phyloP scores from a whole-genome alignment of 2,797 vertebrate genomes.

The Myotis pilosus region DNA sequence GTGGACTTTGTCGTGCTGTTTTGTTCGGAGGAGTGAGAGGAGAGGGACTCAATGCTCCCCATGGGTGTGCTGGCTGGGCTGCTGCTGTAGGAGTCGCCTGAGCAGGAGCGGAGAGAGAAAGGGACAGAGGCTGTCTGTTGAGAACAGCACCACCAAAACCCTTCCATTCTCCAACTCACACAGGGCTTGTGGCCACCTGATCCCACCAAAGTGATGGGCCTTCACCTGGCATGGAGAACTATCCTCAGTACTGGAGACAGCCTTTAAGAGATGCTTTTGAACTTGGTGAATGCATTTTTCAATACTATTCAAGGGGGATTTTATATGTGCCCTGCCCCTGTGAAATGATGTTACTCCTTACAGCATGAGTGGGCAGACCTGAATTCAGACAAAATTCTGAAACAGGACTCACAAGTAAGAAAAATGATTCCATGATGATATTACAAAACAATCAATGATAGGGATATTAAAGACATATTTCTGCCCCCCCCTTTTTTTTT shows the following conservation, averaged over 20 bases:
- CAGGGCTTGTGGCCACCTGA: background rate
- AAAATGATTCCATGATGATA: background rate
- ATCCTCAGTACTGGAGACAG: background rate
- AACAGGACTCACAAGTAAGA: background rate
- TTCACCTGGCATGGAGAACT: background rate
- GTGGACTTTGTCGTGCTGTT: slow-evolving; percentile 89
- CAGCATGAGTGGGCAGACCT: background rate
- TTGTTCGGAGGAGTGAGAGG: slow-evolving; percentile 97
- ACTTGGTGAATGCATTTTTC: background rate
- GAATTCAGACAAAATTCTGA: slow-evolving; percentile 12
- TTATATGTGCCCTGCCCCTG: background rate
- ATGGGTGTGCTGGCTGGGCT: slow-evolving; percentile 96
- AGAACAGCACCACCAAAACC: background rate
- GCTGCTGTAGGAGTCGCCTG: slow-evolving; percentile 97
- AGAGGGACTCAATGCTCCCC: slow-evolving; percentile 97
- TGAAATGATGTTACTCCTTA: background rate
- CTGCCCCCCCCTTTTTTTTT: background rate
- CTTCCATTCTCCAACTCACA: background rate
- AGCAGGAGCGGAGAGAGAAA: background rate
- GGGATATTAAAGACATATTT: background rate
- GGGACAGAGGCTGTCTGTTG: background rate
- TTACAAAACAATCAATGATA: background rate
- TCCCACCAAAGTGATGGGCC: background rate
- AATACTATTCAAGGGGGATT: background rate
- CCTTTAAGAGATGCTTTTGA: background rate